Base-by-base conservation (phyloP, 2,888 invertebrate species). In the Orthosia cruda region DNA sequence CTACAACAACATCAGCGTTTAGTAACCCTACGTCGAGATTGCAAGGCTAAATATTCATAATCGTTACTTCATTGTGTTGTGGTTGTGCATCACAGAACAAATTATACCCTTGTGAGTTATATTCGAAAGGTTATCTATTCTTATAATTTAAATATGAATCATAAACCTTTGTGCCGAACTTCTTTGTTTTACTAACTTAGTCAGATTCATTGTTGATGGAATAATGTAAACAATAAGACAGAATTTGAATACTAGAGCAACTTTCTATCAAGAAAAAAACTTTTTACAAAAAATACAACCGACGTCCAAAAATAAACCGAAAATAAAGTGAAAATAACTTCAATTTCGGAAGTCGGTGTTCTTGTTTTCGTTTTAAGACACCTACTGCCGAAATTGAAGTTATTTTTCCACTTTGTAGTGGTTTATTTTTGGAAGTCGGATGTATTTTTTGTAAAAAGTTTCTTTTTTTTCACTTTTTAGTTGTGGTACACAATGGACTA, bases 31-130 rank as follows among this genome's bases (percentile, higher is more conserved):
- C 65, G 64, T 57, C 52, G 66, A 64, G 77, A 74, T 75, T 81
- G 65, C 77, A 86, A 85, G 85, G 84, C 76, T 83, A 81, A 81
- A 40, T 58, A 73, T 71, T 81, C 70, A 72, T 73, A 65, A 73
- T 75, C 72, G 80, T 78, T 71, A 72, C 74, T 81, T 74, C 68
- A 76, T 78, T 79, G 78, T 75, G 78, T 75, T 75, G 78, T 71
- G 81, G 78, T 75, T 75, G 78, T 71, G 81, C 85, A 83, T 83
- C 81, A 80, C 72, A 74, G 86, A 85, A 87, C 85, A 87, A 85
- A 88, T 88, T 84, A 87, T 74, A 73, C 76, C 73, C 66, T 70
- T 74, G 80, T 76, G 45, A 63, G 63, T 68, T 77, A 54, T 69
- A 72, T 74, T 73, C 66, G 50, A 78, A 66, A 66, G 69, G 76